Base-by-base conservation (phyloP, 2,888 invertebrate genomes). In the Polymixis flavicincta region DNA sequence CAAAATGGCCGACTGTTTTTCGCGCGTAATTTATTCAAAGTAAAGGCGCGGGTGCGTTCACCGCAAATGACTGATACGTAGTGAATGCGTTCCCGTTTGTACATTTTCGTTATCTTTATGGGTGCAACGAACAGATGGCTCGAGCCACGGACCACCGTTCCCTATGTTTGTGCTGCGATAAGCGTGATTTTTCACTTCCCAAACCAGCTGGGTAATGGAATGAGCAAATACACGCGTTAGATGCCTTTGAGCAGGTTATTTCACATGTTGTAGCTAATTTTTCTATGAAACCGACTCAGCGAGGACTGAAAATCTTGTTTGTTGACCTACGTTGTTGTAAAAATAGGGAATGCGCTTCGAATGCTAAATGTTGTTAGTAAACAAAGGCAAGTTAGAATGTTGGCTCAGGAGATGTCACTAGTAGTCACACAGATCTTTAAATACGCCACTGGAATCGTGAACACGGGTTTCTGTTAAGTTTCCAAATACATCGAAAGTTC, bases 111-210 rank as follows among this genome's bases (percentile, higher is more conserved):
- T 96, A 96, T 96, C 96, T 95, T 94, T 95, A 95, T 94, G 96
- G 93, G 95, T 96, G 96, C 96, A 96, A 96, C 95, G 95, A 95
- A 95, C 96, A 96, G 95, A 96, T 96, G 96, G 93, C 93, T 92
- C 90, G 88, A 88, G 90, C 90, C 92, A 90, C 91, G 93, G 94
- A 94, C 94, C 95, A 94, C 93, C 91, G 94, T 92, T 94, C 93
- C 94, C 92, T 90, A 89, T 92, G 94, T 94, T 94, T 92, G 93
- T 90, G 87, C 88, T 89, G 91, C 95, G 95, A 96, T 96, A 96
- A 95, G 95, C 95, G 95, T 95, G 96, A 95, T 95, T 96, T 95
- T 96, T 95, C 94, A 95, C 95, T 94, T 95, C 94, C 95, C 93
- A 94, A 95, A 94, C 94, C 93, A 93, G 93, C 94, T 93, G 93